phyloP scores from a whole-genome alignment of 2,888 invertebrate genomes.

The Amorpha juglandis region DNA sequence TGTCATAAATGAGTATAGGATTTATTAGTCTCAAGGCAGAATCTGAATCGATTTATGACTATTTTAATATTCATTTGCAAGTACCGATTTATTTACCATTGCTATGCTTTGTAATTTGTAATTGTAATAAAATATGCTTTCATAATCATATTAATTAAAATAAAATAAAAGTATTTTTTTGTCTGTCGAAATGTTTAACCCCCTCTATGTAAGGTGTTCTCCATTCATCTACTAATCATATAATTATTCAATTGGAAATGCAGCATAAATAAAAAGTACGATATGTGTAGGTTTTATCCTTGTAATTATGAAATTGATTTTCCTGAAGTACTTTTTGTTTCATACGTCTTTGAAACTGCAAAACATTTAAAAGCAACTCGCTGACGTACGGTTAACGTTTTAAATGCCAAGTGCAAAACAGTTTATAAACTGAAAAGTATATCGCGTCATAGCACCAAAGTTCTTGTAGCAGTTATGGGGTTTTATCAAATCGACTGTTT shows the following conservation, averaged over 20 bases:
- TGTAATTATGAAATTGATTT: constrained; percentile 6
- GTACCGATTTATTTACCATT: no score
- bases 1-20: no score
- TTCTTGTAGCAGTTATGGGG: constrained; percentile 34
- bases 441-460: not conserved
- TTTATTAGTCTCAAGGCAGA: no score
- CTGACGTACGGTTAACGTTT: not conserved
- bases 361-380: not conserved
- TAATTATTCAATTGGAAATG: not conserved
- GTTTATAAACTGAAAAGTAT: not conserved
- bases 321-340: not conserved
- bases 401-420: not conserved
- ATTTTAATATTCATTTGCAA: no score
- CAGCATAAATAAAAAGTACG: not conserved
- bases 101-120: no score
- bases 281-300: not conserved
- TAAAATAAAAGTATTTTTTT: no score
- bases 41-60: no score
- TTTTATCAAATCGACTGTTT: constrained; percentile 60
- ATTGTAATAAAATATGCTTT: no score
- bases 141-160: no score
- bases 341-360: not conserved
- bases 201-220: no score
- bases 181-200: no score
- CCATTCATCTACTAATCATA: not conserved